A percentile compares a stretch with the other conserved stretches of the same genome.
Conservation (phyloP, 1,140 invertebrate genomes). For the Bombyx mandarina region DNA sequence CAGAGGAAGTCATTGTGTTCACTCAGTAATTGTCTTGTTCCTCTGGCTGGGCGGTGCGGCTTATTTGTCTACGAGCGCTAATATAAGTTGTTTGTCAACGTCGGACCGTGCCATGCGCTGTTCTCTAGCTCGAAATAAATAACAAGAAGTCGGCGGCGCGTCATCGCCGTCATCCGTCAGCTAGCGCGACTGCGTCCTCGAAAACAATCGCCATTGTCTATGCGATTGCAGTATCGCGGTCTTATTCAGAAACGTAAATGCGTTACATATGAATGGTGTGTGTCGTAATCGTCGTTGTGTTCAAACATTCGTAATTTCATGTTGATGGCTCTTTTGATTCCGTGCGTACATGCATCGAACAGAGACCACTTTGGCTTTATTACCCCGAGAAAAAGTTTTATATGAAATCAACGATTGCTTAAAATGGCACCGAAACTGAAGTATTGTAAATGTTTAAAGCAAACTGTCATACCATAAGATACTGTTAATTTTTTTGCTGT, state of each 20-base stretch:
- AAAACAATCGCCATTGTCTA: conserved; percentile 32
- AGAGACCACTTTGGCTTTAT: no score
- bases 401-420: no score
- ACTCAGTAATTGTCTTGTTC: conserved; percentile 23
- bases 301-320: no score
- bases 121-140: conserved; percentile 47
- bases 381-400: no score
- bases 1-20: conserved; percentile 21
- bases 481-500: no score
- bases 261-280: conserved; percentile 24
- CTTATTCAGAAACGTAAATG: conserved; percentile 21
- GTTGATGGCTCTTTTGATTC: no score
- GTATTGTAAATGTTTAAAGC: no score
- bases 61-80: conserved; percentile 23
- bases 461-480: no score
- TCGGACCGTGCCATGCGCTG: conserved; percentile 25
- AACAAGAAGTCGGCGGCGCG: conserved; percentile 38
- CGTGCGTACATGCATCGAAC: no score
- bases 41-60: conserved; percentile 13
- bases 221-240: conserved; percentile 20
- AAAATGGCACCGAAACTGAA: no score
- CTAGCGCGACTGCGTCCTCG: conserved; percentile 17
- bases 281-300: conserved; percentile 12
- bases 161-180: conserved; percentile 22
- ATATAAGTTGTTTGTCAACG: conserved; percentile 60